phyloP scores from a whole-genome alignment of 1,140 invertebrate genomes.

The Paraescarpia echinospica region DNA sequence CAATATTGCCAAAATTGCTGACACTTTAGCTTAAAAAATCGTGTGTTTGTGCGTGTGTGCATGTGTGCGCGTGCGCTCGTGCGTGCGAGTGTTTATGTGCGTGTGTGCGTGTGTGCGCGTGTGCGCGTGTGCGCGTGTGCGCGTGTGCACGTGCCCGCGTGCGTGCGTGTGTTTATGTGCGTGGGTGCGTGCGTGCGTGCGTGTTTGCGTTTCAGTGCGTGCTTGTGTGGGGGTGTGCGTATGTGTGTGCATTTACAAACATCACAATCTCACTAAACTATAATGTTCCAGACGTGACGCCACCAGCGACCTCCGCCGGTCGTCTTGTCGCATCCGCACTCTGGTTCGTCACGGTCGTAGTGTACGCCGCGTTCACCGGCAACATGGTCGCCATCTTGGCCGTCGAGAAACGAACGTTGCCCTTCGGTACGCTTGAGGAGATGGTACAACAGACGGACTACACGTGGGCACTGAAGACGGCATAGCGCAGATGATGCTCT shows the following conservation, averaged over 20 bases:
- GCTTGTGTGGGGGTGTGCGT: too few relatives aligned
- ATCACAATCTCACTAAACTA: too few relatives aligned
- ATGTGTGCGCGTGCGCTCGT: not conserved
- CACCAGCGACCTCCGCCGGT: not conserved
- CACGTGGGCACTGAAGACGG: slow-evolving; percentile 11
- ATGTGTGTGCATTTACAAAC: too few relatives aligned
- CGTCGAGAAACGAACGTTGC: slow-evolving; percentile 13
- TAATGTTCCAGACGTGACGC: not conserved
- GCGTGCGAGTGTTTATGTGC: not conserved
- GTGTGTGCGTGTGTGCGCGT: too few relatives aligned
- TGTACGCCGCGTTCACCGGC: slow-evolving; percentile 11
- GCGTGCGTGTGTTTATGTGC: not conserved
- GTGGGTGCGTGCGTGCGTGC: too few relatives aligned
- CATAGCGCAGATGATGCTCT: slow-evolving; percentile 19
- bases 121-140: too few relatives aligned
- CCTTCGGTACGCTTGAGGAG: not conserved
- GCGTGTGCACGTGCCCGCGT: not conserved
- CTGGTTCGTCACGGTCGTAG: not conserved
- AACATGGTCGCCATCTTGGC: slow-evolving; percentile 18
- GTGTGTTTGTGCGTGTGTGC: too few relatives aligned
- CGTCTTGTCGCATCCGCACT: not conserved
- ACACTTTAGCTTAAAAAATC: too few relatives aligned
- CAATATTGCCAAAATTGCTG: too few relatives aligned
- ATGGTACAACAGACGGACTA: slow-evolving; percentile 16
- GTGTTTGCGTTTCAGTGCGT: too few relatives aligned